Evolutionary conservation across 2,888 invertebrate species (phyloP).

Genomic region (Dromius quadrimaculatus): DNA sequence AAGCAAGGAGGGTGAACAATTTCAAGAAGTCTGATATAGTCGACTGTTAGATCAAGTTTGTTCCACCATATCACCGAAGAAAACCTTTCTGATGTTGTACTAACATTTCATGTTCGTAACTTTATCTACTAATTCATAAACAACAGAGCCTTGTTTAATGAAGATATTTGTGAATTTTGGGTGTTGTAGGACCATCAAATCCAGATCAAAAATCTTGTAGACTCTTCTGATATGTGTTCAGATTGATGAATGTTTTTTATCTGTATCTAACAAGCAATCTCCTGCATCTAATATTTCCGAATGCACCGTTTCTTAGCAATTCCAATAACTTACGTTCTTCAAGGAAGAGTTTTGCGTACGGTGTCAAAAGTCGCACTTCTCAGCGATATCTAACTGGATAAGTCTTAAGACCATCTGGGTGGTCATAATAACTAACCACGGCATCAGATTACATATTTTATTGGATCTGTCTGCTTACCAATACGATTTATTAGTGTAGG

Average conservation of each 20-base stretch:
- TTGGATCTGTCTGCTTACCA: conserved; percentile 47
- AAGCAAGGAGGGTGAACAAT: too few species aligned
- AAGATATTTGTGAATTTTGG: too few species aligned
- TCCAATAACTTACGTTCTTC: background rate
- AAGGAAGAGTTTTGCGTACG: background rate
- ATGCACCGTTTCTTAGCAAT: background rate
- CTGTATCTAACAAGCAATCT: background rate
- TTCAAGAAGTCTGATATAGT: background rate
- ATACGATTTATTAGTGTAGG: conserved; percentile 48
- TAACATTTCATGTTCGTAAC: too few species aligned
- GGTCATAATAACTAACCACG: conserved; percentile 48
- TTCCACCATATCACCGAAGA: too few species aligned
- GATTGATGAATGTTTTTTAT: too few species aligned
- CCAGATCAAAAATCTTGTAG: too few species aligned
- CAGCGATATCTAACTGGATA: conserved; percentile 19
- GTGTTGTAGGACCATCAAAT: too few species aligned
- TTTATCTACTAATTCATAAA: too few species aligned
- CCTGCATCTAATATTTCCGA: background rate
- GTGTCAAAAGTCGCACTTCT: background rate
- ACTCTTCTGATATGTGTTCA: too few species aligned
- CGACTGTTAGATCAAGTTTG: background rate
- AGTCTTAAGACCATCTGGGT: conserved; percentile 44
- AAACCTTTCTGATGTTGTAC: too few species aligned
- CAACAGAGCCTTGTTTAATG: too few species aligned
- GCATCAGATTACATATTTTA: conserved; percentile 51